Evolutionary conservation across 2,888 invertebrate species (phyloP), one percentile per base, ranked within the genome.

Genomic region (Phlogophora meticulosa): DNA sequence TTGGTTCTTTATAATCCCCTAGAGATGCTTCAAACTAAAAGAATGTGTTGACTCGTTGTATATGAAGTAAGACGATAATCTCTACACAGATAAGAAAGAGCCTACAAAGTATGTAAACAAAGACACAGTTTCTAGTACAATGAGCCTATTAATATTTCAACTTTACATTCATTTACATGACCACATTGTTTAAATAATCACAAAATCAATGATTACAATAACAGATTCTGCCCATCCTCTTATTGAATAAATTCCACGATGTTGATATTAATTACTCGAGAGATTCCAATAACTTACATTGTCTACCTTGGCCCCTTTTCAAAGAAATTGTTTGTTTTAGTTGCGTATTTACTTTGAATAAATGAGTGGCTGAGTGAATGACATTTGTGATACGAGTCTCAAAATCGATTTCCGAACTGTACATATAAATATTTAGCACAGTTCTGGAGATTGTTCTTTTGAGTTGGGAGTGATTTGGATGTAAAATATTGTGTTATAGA

Each of bases 61-160:
- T 67, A 38, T 20, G 34, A 56, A 67, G 75, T 51, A 58, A 48
- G 56, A 92, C 73, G 28, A 62, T 53, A 58, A 57, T 72, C 77
- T 53, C 45, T 45, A 32, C 48, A 52, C 28, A 77, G 72, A 72
- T 72, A 72, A 72, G 43, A 49, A 2, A 4, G 9, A 69, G 32
- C 43, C 53, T 42, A 60, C 32, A 55, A 77, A 57, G n/a, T 42
- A 32, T 43, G 56, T 72, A 57, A 53, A 57, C 61, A 40, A 52
- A 52, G 10, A 36, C 11, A 32, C 20, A 57, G 62, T 58, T 57
- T 62, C 45, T 34, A 40, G 38, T 52, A 62, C 34, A 72, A 22
- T 45, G 34, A 59, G 22, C 17, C 17, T 51, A 56, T 4, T 34
- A 56, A 36, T 56, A 62, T 51, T 46, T 22, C n/a, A 48, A 64